A percentile compares a stretch with the other conserved stretches of the same genome.
phyloP scores from a whole-genome alignment of 2,113 vertebrate genomes.

The Piprites chloris region DNA sequence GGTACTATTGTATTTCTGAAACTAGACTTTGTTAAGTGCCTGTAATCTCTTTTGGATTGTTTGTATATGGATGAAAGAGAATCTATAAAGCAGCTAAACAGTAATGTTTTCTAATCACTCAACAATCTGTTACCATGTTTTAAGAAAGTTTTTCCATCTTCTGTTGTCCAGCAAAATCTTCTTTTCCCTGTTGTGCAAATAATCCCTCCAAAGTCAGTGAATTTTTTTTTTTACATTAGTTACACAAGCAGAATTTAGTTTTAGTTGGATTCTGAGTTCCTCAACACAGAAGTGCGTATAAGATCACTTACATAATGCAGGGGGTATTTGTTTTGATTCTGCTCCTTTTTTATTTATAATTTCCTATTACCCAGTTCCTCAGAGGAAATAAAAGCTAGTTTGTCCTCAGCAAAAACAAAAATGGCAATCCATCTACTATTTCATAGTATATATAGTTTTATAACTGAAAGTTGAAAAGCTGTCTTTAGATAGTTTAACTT shows the following conservation, averaged over 20 bases:
- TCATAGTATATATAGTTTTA: not conserved
- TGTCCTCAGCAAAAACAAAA: not conserved
- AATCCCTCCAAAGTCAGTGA: not conserved
- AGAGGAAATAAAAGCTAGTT: not conserved
- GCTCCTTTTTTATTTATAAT: not conserved
- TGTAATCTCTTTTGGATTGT: slow-evolving; percentile 19
- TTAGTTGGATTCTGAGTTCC: slow-evolving; percentile 5
- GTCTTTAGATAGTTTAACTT: not conserved
- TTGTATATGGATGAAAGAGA: not conserved
- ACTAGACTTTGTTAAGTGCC: slow-evolving; percentile 49
- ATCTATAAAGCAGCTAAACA: slow-evolving; percentile 1
- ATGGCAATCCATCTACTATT: not conserved
- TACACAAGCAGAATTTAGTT: not conserved
- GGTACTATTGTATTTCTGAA: slow-evolving; percentile 61
- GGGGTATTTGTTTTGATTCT: slow-evolving; percentile 4
- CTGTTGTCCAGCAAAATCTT: not conserved
- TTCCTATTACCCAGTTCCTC: not conserved
- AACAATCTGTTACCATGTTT: not conserved
- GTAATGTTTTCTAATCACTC: not conserved
- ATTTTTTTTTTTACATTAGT: not conserved
- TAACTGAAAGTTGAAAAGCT: not conserved
- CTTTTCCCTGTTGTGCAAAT: not conserved
- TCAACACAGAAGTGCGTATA: not conserved
- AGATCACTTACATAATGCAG: not conserved
- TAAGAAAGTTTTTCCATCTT: not conserved